Conservation (phyloP, 2,797 vertebrate genomes). For the Poeciliopsis infans region DNA sequence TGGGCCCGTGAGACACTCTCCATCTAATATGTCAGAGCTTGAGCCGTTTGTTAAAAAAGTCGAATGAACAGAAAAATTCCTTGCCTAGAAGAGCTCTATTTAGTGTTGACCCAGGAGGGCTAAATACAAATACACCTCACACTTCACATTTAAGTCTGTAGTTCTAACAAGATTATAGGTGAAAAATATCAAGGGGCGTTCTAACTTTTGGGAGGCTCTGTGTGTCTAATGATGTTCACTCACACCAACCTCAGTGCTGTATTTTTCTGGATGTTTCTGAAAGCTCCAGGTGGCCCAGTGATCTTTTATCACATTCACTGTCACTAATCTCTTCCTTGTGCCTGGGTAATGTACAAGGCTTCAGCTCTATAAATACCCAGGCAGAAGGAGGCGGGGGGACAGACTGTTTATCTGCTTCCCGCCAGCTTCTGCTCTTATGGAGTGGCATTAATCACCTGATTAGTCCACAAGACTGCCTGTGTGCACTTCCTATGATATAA, state of each 20-base stretch:
- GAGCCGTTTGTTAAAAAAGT: neutral
- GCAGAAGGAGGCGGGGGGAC: conserved; percentile 59
- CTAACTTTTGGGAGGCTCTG: neutral
- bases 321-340: conserved; percentile 70
- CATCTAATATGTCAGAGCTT: neutral
- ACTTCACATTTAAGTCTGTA: neutral
- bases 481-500: conserved; percentile 65
- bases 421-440: conserved; percentile 75
- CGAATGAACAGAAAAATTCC: neutral
- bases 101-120: neutral
- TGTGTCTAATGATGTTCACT: conserved; percentile 14
- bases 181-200: neutral
- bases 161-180: neutral
- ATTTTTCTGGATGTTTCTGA: conserved; percentile 47
- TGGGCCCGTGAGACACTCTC: neutral
- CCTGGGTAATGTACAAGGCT: conserved; percentile 48
- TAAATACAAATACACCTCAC: neutral
- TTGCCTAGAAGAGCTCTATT: neutral
- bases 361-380: conserved; percentile 73
- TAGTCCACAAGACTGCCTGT: conserved; percentile 65
- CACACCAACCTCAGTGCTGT: conserved; percentile 27
- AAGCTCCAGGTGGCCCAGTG: conserved; percentile 67
- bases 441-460: conserved; percentile 81
- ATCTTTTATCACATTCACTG: conserved; percentile 70
- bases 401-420: conserved; percentile 78